A percentile compares a stretch with the other conserved stretches of the same genome.
These are phyloP conservation scores for Diceros bicornis DNA, from an alignment of 2,797 vertebrate genomes.

Conservation along the genomic window DNA sequence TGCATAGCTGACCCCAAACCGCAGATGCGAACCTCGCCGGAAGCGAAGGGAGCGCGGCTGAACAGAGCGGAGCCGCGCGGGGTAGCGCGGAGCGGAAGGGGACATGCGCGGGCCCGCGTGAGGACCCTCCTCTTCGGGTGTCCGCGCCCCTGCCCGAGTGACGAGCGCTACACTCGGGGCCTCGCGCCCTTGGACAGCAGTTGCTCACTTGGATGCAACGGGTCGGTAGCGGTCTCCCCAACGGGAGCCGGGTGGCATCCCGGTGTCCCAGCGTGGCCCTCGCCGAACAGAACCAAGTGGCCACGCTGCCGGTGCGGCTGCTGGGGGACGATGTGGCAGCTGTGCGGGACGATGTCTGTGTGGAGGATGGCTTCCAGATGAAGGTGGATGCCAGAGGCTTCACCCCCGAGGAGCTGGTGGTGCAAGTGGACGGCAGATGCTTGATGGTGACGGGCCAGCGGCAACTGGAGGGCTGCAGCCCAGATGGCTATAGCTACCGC, in stretches of 20 bases:
- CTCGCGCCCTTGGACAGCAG: slow-evolving; percentile 15
- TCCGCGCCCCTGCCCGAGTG: accelerated
- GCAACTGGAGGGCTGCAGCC: slow-evolving; percentile 87
- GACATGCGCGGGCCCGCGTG: no score
- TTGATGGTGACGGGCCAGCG: slow-evolving; percentile 89
- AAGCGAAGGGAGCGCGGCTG: neutral
- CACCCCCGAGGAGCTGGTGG: slow-evolving; percentile 89
- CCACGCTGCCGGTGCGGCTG: slow-evolving; percentile 27
- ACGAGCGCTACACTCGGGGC: neutral
- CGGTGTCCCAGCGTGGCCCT: neutral
- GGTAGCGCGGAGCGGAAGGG: accelerated
- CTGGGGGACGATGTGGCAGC: neutral
- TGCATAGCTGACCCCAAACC: neutral
- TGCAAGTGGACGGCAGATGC: slow-evolving; percentile 88
- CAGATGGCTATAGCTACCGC: slow-evolving; percentile 73
- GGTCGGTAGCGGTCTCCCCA: slow-evolving; percentile 49
- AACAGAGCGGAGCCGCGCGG: neutral
- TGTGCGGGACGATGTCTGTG: neutral
- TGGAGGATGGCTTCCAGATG: slow-evolving; percentile 86
- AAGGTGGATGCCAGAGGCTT: slow-evolving; percentile 91
- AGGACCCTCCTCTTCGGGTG: accelerated
- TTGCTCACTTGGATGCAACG: slow-evolving; percentile 76
- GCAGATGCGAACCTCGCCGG: neutral
- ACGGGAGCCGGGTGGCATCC: neutral
- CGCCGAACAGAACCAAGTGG: neutral